These are phyloP conservation scores for Phorcus lineatus DNA, from an alignment of 2,888 invertebrate genomes.

Conservation along the genomic window DNA sequence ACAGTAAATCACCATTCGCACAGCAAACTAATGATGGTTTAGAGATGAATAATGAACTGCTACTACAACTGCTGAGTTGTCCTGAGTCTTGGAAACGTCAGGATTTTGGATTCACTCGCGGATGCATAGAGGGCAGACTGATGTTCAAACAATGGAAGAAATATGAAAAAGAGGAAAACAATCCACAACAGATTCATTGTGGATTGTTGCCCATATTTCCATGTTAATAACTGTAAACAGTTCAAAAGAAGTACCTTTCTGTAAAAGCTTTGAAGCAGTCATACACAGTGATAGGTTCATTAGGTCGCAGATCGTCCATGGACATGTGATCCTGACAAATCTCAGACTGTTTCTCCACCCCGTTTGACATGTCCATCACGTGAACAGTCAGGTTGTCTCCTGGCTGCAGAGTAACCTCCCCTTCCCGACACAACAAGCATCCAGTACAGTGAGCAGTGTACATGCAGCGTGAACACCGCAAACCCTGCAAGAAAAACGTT, in stretches of 20 bases:
- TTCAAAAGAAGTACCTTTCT: slow-evolving; percentile 75
- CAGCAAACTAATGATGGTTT: too few relatives aligned
- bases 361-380: slow-evolving; percentile 75
- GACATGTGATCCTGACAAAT: slow-evolving; percentile 76
- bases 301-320: slow-evolving; percentile 77
- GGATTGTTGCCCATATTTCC: too few relatives aligned
- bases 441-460: slow-evolving; percentile 80
- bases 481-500: slow-evolving; percentile 77
- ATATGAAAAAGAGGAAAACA: too few relatives aligned
- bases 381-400: slow-evolving; percentile 78
- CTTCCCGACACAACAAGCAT: slow-evolving; percentile 76
- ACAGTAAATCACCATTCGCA: too few relatives aligned
- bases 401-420: slow-evolving; percentile 77
- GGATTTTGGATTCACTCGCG: too few relatives aligned
- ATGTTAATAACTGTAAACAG: too few relatives aligned
- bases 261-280: slow-evolving; percentile 82
- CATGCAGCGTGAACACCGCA: slow-evolving; percentile 80
- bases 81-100: too few relatives aligned
- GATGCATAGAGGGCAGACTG: too few relatives aligned
- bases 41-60: too few relatives aligned
- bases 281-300: slow-evolving; percentile 79
- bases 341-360: slow-evolving; percentile 66
- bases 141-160: too few relatives aligned
- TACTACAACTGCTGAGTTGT: too few relatives aligned
- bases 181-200: too few relatives aligned